Conservation (phyloP, 2,113 vertebrate species). For the Hyla sarda region DNA sequence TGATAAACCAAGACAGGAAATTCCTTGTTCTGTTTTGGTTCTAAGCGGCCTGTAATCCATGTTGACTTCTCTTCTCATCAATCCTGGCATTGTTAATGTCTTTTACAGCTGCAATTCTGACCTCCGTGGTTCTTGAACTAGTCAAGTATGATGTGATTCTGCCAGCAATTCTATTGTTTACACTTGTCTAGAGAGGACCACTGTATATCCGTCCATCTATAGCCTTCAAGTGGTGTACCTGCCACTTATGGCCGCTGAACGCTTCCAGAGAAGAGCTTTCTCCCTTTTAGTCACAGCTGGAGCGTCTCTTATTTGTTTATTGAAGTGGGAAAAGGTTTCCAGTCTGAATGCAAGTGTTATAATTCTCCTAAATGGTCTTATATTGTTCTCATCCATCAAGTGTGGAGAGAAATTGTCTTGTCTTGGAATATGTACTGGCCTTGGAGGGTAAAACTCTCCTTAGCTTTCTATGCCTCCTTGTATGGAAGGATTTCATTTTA, state of each 20-base stretch:
- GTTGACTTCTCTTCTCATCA: not conserved
- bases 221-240: conserved; percentile 25
- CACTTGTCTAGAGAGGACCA: not conserved
- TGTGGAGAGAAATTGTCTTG: conserved; percentile 4
- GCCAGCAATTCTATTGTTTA: conserved; percentile 26
- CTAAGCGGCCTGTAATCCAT: not conserved
- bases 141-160: not conserved
- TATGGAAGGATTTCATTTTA: too few relatives aligned
- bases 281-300: conserved; percentile 21
- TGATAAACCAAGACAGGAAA: not conserved
- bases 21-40: conserved; percentile 21
- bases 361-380: conserved; percentile 43
- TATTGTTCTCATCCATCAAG: conserved; percentile 30
- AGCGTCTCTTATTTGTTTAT: conserved; percentile 41
- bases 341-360: conserved; percentile 15
- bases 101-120: not conserved
- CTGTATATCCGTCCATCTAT: conserved; percentile 36
- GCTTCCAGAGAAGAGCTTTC: conserved; percentile 12
- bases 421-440: not conserved
- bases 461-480: not conserved
- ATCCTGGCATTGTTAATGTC: not conserved
- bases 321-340: conserved; percentile 34
- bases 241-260: conserved; percentile 15
- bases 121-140: not conserved
- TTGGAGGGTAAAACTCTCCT: conserved; percentile 31